These are phyloP conservation scores for Acrocephalus kingi DNA, from an alignment of 2,113 vertebrate species.

Conservation along the genomic window DNA sequence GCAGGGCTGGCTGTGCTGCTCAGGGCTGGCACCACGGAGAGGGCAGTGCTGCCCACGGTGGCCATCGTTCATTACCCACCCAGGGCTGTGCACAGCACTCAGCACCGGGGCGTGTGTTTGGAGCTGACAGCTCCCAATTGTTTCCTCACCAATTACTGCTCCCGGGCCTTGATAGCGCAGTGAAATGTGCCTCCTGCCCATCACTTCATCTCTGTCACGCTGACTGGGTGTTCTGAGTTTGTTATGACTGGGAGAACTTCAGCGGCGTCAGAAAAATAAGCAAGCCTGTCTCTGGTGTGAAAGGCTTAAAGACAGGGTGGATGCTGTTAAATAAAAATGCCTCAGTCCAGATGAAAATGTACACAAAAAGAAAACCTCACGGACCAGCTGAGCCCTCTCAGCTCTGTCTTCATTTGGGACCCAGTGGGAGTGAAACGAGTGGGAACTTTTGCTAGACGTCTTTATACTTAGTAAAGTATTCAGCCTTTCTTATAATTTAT, in stretches of 20 bases:
- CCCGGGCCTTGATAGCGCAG: conserved; percentile 44
- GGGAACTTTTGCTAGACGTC: neutral
- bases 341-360: neutral
- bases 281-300: neutral
- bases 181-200: conserved; percentile 66
- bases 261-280: neutral
- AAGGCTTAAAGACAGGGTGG: neutral
- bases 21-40: neutral
- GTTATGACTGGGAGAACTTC: conserved; percentile 25
- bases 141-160: conserved; percentile 59
- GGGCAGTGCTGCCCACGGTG: accelerated
- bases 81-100: conserved; percentile 3
- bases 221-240: neutral
- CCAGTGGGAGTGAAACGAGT: neutral
- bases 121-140: conserved; percentile 65
- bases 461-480: conserved; percentile 21
- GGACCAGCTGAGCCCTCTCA: neutral
- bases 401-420: neutral
- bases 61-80: neutral
- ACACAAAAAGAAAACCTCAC: neutral
- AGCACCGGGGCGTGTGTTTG: conserved; percentile 14
- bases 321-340: neutral
- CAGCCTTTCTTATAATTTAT: conserved; percentile 59
- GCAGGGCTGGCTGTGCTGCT: accelerated
- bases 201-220: conserved; percentile 65